phyloP scores from a whole-genome alignment of 37 sponge, comb jelly and placozoan species.

The Petrosia ficiformis region DNA sequence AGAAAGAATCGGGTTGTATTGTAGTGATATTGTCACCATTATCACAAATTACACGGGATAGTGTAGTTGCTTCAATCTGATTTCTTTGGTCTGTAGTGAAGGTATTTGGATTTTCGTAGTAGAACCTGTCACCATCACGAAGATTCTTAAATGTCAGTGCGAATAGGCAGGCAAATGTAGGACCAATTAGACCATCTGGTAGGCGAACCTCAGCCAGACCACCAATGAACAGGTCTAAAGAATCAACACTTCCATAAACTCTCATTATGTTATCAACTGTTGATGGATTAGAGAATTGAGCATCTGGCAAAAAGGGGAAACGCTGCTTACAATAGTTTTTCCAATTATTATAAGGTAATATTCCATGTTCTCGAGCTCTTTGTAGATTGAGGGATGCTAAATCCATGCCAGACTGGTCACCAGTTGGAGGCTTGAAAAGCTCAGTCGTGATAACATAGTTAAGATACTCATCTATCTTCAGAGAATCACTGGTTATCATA shows the following conservation, averaged over 20 bases:
- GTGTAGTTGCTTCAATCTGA: too few relatives aligned
- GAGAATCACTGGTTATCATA: constrained; percentile 34
- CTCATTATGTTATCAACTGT: not conserved
- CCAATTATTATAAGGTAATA: constrained; percentile 72
- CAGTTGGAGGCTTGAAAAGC: constrained; percentile 51
- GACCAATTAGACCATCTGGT: constrained; percentile 59
- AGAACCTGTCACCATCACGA: too few relatives aligned
- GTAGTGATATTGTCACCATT: too few relatives aligned
- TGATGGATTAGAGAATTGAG: not conserved
- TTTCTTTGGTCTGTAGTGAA: too few relatives aligned
- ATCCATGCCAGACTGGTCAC: constrained; percentile 53
- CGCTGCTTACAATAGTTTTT: constrained; percentile 23
- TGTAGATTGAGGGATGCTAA: constrained; percentile 85
- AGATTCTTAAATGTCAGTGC: too few relatives aligned
- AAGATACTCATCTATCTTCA: constrained; percentile 56
- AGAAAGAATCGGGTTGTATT: too few relatives aligned
- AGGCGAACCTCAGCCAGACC: constrained; percentile 76
- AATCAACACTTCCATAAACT: constrained; percentile 51
- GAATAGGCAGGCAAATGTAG: too few relatives aligned
- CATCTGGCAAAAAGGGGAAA: constrained; percentile 1
- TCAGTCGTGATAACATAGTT: constrained; percentile 54
- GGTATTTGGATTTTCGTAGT: too few relatives aligned
- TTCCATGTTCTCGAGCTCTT: constrained; percentile 87
- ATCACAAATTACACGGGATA: too few relatives aligned
- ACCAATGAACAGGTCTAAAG: constrained; percentile 84